Percentiles rank a stretch among this genome's conserved stretches.
phyloP scores from a whole-genome alignment of 2,888 invertebrate genomes.

The Macrostomum cliftonense region DNA sequence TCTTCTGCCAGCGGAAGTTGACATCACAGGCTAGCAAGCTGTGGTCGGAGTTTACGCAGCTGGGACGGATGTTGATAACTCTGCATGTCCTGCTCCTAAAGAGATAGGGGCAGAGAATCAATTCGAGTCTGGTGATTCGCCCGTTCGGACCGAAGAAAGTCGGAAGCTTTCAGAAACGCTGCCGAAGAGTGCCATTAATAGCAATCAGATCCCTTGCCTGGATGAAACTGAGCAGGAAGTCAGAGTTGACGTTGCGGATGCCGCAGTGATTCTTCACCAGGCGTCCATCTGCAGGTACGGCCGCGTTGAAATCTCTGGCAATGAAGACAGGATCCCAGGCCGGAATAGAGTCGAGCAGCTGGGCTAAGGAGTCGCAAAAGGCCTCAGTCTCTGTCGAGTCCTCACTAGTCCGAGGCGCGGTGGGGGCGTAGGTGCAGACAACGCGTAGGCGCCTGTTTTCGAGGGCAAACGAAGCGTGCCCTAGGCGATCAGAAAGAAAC shows the following conservation, averaged over 20 bases:
- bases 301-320: slow-evolving; percentile 1
- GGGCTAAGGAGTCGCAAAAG: neutral
- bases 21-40: neutral
- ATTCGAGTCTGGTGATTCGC: slow-evolving; percentile 1
- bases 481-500: slow-evolving; percentile 1
- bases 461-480: slow-evolving; percentile 5
- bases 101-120: slow-evolving; percentile 1
- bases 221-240: slow-evolving; percentile 1
- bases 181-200: slow-evolving; percentile 3
- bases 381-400: slow-evolving; percentile 1
- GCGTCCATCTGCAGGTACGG: neutral
- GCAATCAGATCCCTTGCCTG: slow-evolving; percentile 2
- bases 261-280: slow-evolving; percentile 5
- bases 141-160: slow-evolving; percentile 4
- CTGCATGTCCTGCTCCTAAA: neutral
- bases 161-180: slow-evolving; percentile 1
- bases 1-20: slow-evolving; percentile 3
- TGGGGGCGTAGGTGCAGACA: slow-evolving; percentile 4
- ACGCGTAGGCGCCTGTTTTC: slow-evolving; percentile 3
- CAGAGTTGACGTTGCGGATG: slow-evolving; percentile 1
- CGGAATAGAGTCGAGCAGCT: slow-evolving; percentile 1
- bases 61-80: neutral
- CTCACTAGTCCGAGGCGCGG: neutral
- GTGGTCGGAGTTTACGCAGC: slow-evolving; percentile 1
- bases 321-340: neutral